Percentiles rank a stretch among this genome's conserved stretches.
These are phyloP conservation scores for Phodopus roborovskii DNA, from an alignment of 2,113 vertebrate species.

Conservation along the genomic window DNA sequence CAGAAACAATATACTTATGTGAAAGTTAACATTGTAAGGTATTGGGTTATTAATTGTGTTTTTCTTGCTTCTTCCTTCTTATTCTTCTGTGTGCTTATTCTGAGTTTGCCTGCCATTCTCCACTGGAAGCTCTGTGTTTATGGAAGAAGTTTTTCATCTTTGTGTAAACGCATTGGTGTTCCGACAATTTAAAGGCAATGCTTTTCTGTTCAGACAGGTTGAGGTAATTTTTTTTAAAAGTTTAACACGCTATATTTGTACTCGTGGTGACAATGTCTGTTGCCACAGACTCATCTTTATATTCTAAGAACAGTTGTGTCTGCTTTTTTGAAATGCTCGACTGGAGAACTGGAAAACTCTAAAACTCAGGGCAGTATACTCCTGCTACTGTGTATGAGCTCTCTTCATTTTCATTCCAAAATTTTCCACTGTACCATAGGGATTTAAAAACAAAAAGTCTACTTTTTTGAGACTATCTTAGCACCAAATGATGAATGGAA, in stretches of 20 bases:
- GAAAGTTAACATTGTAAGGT: slow-evolving; percentile 86
- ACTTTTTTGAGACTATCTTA: slow-evolving; percentile 38
- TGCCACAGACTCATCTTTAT: slow-evolving; percentile 59
- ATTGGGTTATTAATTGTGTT: slow-evolving; percentile 83
- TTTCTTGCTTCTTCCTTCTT: slow-evolving; percentile 86
- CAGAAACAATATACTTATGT: slow-evolving; percentile 86
- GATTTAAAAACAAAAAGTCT: slow-evolving; percentile 27
- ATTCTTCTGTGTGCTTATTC: slow-evolving; percentile 83
- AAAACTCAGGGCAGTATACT: background rate
- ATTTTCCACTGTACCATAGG: background rate
- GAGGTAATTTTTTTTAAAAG: slow-evolving; percentile 70
- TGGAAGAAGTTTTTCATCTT: slow-evolving; percentile 82
- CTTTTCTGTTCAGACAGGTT: slow-evolving; percentile 76
- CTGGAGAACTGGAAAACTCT: slow-evolving; percentile 42
- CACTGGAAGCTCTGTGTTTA: slow-evolving; percentile 81
- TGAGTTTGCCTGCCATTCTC: slow-evolving; percentile 80
- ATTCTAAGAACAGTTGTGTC: slow-evolving; percentile 5
- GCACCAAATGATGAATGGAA: slow-evolving; percentile 33
- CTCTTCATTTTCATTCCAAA: slow-evolving; percentile 33
- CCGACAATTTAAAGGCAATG: slow-evolving; percentile 77
- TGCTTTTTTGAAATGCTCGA: slow-evolving; percentile 50
- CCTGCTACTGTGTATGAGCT: background rate
- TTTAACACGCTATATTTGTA: slow-evolving; percentile 67
- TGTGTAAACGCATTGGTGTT: slow-evolving; percentile 78
- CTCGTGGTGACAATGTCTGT: slow-evolving; percentile 57